These are phyloP conservation scores for Calliopsis andreniformis DNA, from an alignment of 1,140 invertebrate genomes.

Conservation along the genomic window DNA sequence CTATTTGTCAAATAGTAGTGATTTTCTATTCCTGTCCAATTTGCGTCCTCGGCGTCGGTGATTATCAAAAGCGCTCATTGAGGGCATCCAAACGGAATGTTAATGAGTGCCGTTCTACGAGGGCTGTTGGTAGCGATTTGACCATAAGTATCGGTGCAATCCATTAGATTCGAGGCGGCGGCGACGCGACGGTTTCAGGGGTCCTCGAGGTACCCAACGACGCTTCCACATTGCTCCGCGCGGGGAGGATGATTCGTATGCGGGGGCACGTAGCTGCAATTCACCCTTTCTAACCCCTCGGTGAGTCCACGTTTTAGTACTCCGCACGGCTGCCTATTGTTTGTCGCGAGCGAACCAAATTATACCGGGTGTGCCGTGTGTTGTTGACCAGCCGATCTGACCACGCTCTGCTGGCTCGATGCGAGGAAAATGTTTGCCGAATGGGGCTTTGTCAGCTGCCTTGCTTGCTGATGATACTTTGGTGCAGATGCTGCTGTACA, in stretches of 20 bases:
- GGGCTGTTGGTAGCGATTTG: slow-evolving; percentile 61
- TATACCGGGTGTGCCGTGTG: slow-evolving; percentile 30
- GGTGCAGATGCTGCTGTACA: too few species aligned
- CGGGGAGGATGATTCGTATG: slow-evolving; percentile 67
- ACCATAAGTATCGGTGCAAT: slow-evolving; percentile 66
- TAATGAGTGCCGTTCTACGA: slow-evolving; percentile 50
- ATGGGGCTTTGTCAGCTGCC: too few species aligned
- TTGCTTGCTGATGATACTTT: too few species aligned
- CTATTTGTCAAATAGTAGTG: not conserved
- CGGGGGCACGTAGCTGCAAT: slow-evolving; percentile 72
- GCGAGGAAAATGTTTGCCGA: too few species aligned
- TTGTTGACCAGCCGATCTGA: not conserved
- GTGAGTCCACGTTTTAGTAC: slow-evolving; percentile 58
- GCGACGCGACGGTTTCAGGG: slow-evolving; percentile 38
- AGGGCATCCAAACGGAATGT: slow-evolving; percentile 50
- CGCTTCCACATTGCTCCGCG: slow-evolving; percentile 23
- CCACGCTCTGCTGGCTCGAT: not conserved
- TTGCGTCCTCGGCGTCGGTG: slow-evolving; percentile 52
- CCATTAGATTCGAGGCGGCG: slow-evolving; percentile 61
- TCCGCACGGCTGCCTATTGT: slow-evolving; percentile 55
- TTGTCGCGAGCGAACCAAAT: slow-evolving; percentile 46
- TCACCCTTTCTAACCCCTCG: slow-evolving; percentile 69
- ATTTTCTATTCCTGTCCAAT: slow-evolving; percentile 34
- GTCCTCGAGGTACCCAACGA: slow-evolving; percentile 22
- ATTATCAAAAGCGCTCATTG: slow-evolving; percentile 60